phyloP scores from a whole-genome alignment of 2,113 vertebrate genomes.

The Cebidichthys violaceus region DNA sequence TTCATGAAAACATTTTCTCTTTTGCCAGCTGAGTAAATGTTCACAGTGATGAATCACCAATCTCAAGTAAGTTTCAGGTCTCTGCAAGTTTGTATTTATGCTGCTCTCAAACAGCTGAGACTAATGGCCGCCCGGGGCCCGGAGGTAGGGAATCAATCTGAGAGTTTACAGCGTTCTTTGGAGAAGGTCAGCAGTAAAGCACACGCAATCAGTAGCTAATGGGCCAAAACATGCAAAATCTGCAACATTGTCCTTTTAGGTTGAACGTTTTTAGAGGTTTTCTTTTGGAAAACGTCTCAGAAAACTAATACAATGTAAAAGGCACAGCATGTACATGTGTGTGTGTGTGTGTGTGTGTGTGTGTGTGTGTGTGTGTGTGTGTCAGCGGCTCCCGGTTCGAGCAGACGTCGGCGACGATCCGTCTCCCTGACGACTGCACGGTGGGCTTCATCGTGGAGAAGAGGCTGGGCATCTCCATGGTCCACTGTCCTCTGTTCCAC shows the following conservation, averaged over 20 bases:
- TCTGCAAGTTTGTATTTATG: conserved; percentile 39
- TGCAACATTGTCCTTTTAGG: background rate
- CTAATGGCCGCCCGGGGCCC: conserved; percentile 45
- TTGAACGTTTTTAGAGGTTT: conserved; percentile 14
- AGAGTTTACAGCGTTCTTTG: conserved; percentile 24
- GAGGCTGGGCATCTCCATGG: conserved; percentile 85
- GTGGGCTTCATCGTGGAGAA: conserved; percentile 93
- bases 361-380: background rate
- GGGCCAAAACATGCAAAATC: conserved; percentile 39
- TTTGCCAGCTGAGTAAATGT: conserved; percentile 7
- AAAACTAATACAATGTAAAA: background rate
- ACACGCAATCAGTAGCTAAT: conserved; percentile 16
- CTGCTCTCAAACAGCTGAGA: conserved; percentile 45
- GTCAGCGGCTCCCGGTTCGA: conserved; percentile 86
- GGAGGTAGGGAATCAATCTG: conserved; percentile 30
- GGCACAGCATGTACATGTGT: background rate
- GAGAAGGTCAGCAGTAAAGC: conserved; percentile 62
- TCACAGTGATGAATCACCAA: conserved; percentile 24
- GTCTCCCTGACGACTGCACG: conserved; percentile 92
- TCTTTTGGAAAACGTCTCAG: background rate
- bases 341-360: background rate
- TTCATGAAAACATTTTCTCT: background rate
- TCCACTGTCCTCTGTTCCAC: conserved; percentile 89
- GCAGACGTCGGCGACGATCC: conserved; percentile 88
- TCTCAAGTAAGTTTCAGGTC: conserved; percentile 22